These are phyloP conservation scores for Neoniphon sammara DNA, from an alignment of 2,797 vertebrate species.

Conservation along the genomic window DNA sequence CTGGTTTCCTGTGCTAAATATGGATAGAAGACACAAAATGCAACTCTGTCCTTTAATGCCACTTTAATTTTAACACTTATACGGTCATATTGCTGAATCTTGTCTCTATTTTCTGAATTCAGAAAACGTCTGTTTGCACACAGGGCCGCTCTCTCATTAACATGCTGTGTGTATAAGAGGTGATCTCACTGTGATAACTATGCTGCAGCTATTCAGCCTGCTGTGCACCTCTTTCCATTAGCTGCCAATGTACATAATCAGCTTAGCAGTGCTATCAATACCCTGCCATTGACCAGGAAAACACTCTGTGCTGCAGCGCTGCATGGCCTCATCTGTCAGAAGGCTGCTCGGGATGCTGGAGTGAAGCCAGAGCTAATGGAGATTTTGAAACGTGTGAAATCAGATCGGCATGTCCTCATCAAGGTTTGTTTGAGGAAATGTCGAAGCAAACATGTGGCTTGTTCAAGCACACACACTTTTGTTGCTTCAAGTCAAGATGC, in stretches of 20 bases:
- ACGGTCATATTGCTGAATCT: not conserved
- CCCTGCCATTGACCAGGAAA: not conserved
- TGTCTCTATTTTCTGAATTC: not conserved
- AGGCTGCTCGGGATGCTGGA: not conserved
- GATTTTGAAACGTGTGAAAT: not conserved
- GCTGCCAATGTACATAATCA: conserved; percentile 27
- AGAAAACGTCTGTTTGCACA: not conserved
- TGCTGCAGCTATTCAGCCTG: not conserved
- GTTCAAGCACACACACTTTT: not conserved
- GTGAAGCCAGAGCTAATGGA: not conserved
- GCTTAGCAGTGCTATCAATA: conserved; percentile 31
- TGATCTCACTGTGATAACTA: not conserved
- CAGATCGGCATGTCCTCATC: not conserved
- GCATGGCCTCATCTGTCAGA: not conserved
- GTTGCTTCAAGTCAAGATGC: not conserved
- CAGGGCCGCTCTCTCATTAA: not conserved
- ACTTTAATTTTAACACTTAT: too few species aligned
- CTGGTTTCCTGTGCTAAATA: too few species aligned
- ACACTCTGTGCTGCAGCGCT: not conserved
- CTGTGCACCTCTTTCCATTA: conserved; percentile 5
- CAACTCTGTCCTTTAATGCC: too few species aligned
- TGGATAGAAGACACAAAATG: too few species aligned
- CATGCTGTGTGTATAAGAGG: not conserved
- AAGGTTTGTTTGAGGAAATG: not conserved
- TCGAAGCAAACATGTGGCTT: not conserved